These are phyloP conservation scores for Sipha flava DNA, from an alignment of 1,140 invertebrate genomes.

Conservation along the genomic window DNA sequence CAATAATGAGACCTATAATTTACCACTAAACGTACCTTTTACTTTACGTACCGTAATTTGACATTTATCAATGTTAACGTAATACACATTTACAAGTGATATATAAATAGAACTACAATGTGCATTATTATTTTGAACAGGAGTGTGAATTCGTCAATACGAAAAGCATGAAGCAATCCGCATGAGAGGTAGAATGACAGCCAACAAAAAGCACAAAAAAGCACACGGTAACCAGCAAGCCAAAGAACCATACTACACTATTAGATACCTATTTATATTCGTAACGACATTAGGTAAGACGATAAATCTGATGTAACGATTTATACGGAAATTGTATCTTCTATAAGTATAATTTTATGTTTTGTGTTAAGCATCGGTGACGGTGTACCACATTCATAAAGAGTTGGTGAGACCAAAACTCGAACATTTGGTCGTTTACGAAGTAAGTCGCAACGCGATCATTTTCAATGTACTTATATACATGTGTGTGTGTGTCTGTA, in stretches of 20 bases:
- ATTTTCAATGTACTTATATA: too few species aligned
- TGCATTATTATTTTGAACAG: not conserved
- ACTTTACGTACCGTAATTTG: too few species aligned
- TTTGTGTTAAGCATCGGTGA: constrained; percentile 34
- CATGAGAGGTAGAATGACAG: not conserved
- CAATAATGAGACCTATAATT: too few species aligned
- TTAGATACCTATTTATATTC: constrained; percentile 17
- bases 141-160: not conserved
- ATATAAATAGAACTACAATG: not conserved
- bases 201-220: not conserved
- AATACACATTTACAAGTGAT: too few species aligned
- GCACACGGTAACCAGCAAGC: not conserved
- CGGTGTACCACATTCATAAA: constrained; percentile 34
- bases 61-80: too few species aligned
- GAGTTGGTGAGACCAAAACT: constrained; percentile 33
- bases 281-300: constrained; percentile 15
- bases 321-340: too few species aligned
- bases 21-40: too few species aligned
- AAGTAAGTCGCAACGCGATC: not conserved
- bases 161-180: not conserved
- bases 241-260: constrained; percentile 1
- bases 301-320: too few species aligned
- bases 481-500: too few species aligned
- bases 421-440: constrained; percentile 34
- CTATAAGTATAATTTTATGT: not conserved